A percentile compares a stretch with the other conserved stretches of the same genome.
phyloP scores from a whole-genome alignment of 2,113 vertebrate genomes.

The Sardina pilchardus region DNA sequence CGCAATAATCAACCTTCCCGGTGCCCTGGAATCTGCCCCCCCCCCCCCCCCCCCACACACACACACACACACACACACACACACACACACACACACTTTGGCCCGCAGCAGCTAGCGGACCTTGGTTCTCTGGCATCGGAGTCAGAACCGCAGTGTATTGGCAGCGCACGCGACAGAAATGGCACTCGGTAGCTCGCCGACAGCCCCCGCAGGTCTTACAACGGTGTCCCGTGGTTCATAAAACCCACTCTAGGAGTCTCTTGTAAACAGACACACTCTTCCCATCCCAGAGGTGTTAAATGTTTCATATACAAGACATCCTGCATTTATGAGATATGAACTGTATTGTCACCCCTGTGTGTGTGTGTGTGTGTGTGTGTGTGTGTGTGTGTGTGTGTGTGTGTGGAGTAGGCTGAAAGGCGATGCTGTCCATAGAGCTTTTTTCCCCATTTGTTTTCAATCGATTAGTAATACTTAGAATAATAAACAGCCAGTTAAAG shows the following conservation, averaged over 20 bases:
- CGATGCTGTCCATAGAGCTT: neutral
- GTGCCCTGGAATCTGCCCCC: conserved; percentile 41
- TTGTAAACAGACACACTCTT: conserved; percentile 1
- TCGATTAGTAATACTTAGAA: neutral
- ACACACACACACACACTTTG: too few species aligned
- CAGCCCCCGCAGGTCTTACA: neutral
- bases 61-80: too few species aligned
- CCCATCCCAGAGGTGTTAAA: neutral
- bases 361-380: neutral
- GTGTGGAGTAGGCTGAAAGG: neutral
- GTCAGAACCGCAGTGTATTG: conserved; percentile 38
- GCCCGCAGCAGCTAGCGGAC: conserved; percentile 25
- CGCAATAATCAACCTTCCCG: neutral
- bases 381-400: neutral
- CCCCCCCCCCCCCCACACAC: too few species aligned
- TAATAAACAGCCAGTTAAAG: neutral
- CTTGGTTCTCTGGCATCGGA: conserved; percentile 24
- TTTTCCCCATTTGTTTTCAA: neutral
- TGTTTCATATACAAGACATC: neutral
- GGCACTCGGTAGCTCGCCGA: neutral
- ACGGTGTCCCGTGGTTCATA: neutral
- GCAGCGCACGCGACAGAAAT: neutral
- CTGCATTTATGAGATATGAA: too few species aligned
- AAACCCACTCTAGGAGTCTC: neutral
- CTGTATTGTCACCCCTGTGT: neutral